Percentiles rank a stretch among this genome's conserved stretches.
Conservation (phyloP, 1,140 invertebrate genomes). For the Acromyrmex echinatior region DNA sequence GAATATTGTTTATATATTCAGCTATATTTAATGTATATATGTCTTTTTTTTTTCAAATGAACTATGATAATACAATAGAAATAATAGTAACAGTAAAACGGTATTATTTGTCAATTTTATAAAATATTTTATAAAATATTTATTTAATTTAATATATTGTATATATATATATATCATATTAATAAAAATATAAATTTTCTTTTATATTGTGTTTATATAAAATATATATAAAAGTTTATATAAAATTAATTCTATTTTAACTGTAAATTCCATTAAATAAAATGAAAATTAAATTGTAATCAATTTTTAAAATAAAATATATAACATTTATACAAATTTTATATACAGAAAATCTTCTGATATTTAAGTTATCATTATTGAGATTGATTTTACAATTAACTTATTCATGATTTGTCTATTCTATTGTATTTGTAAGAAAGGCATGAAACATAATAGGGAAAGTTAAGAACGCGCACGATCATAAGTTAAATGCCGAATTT, state of each 20-base stretch:
- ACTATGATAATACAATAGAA: neutral
- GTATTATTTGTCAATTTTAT: neutral
- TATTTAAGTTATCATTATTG: neutral
- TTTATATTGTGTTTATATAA: neutral
- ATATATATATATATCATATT: neutral
- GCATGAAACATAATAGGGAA: neutral
- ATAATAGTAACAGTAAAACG: neutral
- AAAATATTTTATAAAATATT: neutral
- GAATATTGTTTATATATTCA: neutral
- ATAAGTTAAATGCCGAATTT: constrained; percentile 49
- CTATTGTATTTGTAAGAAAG: neutral
- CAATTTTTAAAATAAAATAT: neutral
- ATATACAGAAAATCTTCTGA: neutral
- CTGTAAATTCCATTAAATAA: neutral
- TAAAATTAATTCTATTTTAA: neutral
- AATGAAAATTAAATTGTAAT: neutral
- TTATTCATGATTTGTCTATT: neutral
- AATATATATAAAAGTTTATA: neutral
- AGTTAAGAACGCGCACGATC: neutral
- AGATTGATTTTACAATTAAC: neutral
- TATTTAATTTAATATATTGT: neutral
- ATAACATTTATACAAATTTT: neutral
- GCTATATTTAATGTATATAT: no score
- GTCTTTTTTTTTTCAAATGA: neutral
- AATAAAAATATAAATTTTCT: constrained; percentile 1